phyloP scores from a whole-genome alignment of 2,797 vertebrate species.

The Acridotheres tristis region DNA sequence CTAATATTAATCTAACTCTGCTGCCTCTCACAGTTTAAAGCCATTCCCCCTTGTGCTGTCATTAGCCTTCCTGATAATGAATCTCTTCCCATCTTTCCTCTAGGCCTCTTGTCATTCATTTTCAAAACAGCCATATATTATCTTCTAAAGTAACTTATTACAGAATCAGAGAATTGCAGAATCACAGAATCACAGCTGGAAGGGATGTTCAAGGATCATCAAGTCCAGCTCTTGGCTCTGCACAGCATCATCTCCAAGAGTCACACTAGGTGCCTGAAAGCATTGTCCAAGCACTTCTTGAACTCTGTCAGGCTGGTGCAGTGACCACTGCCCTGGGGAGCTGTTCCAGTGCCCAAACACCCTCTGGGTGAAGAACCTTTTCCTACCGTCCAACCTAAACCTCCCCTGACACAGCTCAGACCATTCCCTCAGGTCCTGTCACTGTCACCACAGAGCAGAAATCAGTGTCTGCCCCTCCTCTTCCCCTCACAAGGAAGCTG shows the following conservation, averaged over 20 bases:
- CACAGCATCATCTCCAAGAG: fast-evolving
- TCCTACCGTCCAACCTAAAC: fast-evolving
- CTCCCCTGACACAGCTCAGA: fast-evolving
- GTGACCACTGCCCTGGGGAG: not conserved
- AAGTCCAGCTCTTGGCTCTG: not conserved
- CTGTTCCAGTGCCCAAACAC: not conserved
- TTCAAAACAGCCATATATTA: not conserved
- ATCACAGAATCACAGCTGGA: not conserved
- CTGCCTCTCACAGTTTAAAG: not conserved
- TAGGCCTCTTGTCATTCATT: not conserved
- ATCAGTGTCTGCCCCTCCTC: fast-evolving
- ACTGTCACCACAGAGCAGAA: not conserved
- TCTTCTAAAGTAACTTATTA: not conserved
- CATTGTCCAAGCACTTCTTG: fast-evolving
- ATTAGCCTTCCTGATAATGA: not conserved
- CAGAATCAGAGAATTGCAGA: not conserved
- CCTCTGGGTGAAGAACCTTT: not conserved
- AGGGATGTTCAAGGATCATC: not conserved
- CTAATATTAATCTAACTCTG: not conserved
- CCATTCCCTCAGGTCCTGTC: fast-evolving
- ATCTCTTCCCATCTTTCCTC: not conserved
- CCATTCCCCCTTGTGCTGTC: fast-evolving
- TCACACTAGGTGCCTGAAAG: fast-evolving
- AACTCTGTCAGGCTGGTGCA: not conserved
- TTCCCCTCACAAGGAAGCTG: not conserved